A percentile compares a stretch with the other conserved stretches of the same genome.
Evolutionary conservation across 1,140 invertebrate species (phyloP).

Genomic region (Drosophila prosaltans): DNA sequence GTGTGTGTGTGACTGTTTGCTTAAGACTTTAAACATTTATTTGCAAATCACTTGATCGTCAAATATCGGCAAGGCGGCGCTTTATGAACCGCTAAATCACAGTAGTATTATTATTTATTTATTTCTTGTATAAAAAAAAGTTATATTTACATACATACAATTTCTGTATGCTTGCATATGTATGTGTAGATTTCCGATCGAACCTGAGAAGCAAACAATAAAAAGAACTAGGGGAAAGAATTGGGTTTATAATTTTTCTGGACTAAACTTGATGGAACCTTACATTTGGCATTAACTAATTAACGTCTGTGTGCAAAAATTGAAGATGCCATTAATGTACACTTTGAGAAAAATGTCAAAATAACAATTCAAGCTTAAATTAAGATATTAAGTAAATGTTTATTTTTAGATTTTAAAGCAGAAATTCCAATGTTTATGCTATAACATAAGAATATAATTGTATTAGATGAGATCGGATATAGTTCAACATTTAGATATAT

Average conservation of each 20-base stretch:
- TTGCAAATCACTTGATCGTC: constrained; percentile 3
- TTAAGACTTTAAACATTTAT: neutral
- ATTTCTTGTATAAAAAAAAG: neutral
- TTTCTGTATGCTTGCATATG: no score
- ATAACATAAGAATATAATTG: no score
- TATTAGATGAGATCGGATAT: no score
- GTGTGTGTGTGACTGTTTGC: constrained; percentile 1
- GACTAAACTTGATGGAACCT: neutral
- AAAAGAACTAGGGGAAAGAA: neutral
- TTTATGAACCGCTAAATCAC: neutral
- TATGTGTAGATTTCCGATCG: neutral
- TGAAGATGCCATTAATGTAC: neutral
- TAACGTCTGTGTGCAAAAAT: neutral
- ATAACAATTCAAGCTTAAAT: no score
- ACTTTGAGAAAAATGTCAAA: neutral
- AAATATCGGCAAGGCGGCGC: constrained; percentile 4
- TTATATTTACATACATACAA: neutral
- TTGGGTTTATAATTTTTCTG: neutral
- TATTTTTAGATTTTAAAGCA: no score
- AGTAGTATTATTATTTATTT: constrained; percentile 4
- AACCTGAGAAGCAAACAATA: neutral
- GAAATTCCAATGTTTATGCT: no score
- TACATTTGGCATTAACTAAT: constrained; percentile 6
- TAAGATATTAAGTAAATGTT: no score
- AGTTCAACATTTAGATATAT: no score